phyloP scores from a whole-genome alignment of 2,113 vertebrate species.

The Scolopax mira region DNA sequence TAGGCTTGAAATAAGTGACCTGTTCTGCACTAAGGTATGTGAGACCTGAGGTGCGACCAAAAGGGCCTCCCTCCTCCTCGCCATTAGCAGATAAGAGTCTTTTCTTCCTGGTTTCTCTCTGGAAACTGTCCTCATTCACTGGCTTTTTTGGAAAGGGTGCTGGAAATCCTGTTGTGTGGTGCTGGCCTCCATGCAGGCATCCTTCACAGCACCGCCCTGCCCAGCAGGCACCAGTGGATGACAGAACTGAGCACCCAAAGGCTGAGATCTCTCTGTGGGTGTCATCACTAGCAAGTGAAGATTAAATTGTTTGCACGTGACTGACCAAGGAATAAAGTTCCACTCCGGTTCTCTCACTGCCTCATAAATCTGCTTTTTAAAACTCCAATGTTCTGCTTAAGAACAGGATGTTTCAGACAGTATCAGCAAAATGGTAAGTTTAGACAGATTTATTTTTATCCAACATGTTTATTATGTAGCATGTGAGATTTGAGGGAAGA shows the following conservation, averaged over 20 bases:
- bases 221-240: rapidly evolving
- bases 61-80: rapidly evolving
- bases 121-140: rapidly evolving
- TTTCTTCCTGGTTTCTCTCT: not conserved
- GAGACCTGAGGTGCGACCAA: rapidly evolving
- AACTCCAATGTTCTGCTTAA: not conserved
- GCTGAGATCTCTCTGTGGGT: not conserved
- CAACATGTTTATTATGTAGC: not conserved
- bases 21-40: not conserved
- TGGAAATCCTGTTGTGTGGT: not conserved
- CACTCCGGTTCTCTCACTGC: not conserved
- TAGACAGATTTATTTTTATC: constrained; percentile 48
- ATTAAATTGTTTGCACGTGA: not conserved
- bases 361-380: not conserved
- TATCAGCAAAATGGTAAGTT: not conserved
- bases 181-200: not conserved
- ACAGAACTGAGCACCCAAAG: not conserved
- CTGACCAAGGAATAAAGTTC: not conserved
- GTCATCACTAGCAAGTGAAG: not conserved
- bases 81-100: not conserved
- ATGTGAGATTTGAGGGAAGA: not conserved
- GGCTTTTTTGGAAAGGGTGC: not conserved
- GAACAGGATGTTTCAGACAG: constrained; percentile 21
- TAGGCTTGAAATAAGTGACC: not conserved
- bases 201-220: not conserved